Conservation (phyloP, 2,113 vertebrate species). For the Propithecus coquereli region DNA sequence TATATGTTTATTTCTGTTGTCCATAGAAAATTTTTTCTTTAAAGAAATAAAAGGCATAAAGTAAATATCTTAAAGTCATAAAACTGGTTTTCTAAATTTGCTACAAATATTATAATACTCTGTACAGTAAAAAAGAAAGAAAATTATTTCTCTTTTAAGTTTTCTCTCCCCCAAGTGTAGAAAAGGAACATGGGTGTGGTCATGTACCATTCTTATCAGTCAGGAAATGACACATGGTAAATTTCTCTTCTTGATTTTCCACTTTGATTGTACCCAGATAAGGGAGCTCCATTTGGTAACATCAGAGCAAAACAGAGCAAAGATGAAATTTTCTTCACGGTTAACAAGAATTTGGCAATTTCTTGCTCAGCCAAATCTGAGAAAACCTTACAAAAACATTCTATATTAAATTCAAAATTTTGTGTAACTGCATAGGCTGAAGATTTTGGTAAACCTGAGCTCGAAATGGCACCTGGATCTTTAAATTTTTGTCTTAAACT, state of each 20-base stretch:
- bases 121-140: not conserved
- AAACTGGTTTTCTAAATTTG: conserved; percentile 30
- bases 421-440: not conserved
- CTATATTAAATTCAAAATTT: not conserved
- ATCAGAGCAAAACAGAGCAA: not conserved
- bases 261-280: not conserved
- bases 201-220: not conserved
- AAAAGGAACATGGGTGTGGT: not conserved
- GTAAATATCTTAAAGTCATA: conserved; percentile 8
- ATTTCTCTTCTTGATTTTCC: not conserved
- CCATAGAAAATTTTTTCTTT: not conserved
- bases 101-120: not conserved
- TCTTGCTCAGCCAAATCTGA: not conserved
- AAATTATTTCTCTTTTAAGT: not conserved
- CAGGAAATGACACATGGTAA: not conserved
- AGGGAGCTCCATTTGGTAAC: not conserved
- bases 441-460: not conserved
- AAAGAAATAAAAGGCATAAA: conserved; percentile 35
- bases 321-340: not conserved
- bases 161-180: not conserved
- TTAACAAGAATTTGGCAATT: not conserved
- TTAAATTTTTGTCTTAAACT: not conserved
- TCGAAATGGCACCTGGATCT: not conserved
- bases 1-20: not conserved
- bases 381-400: not conserved